phyloP scores from a whole-genome alignment of 1,140 invertebrate species.

The Brachionus koreanus region DNA sequence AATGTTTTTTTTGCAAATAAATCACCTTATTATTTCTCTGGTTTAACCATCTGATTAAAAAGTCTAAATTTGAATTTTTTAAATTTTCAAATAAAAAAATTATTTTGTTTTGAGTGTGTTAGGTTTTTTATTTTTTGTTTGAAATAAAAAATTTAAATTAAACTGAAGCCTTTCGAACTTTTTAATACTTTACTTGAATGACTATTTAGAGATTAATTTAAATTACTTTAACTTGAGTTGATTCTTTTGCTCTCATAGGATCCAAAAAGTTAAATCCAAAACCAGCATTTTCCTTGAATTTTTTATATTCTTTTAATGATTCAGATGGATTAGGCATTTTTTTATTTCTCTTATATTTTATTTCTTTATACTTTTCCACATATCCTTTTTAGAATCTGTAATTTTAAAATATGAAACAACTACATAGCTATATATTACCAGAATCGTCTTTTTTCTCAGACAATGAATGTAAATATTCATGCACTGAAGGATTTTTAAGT shows the following conservation, averaged over 20 bases:
- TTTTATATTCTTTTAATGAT: conserved; percentile 12
- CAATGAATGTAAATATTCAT: conserved; percentile 24
- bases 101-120: neutral
- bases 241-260: conserved; percentile 8
- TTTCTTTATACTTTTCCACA: conserved; percentile 29
- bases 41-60: neutral
- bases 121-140: neutral
- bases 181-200: neutral
- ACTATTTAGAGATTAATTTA: neutral
- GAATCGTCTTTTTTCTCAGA: neutral
- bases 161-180: neutral
- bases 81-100: neutral
- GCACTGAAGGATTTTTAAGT: conserved; percentile 8
- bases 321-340: neutral
- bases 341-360: neutral
- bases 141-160: neutral
- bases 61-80: neutral
- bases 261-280: conserved; percentile 34
- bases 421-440: neutral
- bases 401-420: neutral
- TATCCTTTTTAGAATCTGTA: neutral
- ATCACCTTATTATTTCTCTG: neutral
- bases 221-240: conserved; percentile 9
- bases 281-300: conserved; percentile 29
- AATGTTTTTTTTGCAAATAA: neutral